Percentiles rank a stretch among this genome's conserved stretches.
phyloP scores from a whole-genome alignment of 2,797 vertebrate genomes.

The Oophaga sylvatica region DNA sequence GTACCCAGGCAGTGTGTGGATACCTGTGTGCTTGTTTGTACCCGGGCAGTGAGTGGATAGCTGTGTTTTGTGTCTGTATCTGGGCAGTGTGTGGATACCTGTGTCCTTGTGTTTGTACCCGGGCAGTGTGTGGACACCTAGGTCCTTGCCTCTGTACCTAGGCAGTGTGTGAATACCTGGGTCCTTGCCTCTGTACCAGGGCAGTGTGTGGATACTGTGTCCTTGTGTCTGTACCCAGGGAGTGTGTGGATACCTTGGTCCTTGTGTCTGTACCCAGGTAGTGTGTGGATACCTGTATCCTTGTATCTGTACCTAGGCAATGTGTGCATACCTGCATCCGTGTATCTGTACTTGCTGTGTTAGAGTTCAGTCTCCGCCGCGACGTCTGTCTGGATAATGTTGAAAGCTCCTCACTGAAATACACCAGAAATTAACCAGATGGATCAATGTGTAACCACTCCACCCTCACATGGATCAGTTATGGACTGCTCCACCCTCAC shows the following conservation, averaged over 20 bases:
- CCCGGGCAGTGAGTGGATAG: slow-evolving; percentile 58
- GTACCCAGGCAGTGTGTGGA: background rate
- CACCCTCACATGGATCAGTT: background rate
- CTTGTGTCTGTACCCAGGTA: slow-evolving; percentile 69
- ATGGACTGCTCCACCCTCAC: background rate
- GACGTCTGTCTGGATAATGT: slow-evolving; percentile 81
- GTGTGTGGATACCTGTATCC: too few relatives aligned
- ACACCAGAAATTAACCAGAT: background rate
- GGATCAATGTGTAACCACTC: background rate
- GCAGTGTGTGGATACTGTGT: background rate
- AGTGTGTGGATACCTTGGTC: slow-evolving; percentile 67
- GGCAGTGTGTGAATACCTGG: slow-evolving; percentile 66
- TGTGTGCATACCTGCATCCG: slow-evolving; percentile 69
- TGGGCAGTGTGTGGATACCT: slow-evolving; percentile 64
- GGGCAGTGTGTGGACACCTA: too few relatives aligned
- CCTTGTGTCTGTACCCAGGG: background rate
- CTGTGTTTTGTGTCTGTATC: slow-evolving; percentile 55
- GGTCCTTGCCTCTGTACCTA: background rate
- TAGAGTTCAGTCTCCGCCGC: slow-evolving; percentile 76
- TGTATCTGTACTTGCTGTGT: slow-evolving; percentile 69
- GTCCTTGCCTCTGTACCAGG: slow-evolving; percentile 70
- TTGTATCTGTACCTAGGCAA: background rate
- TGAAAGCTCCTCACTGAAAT: slow-evolving; percentile 76
- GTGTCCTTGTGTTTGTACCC: slow-evolving; percentile 71
- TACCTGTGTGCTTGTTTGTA: background rate